Base-by-base conservation (phyloP, 2,113 vertebrate species). In the Abramis brama region DNA sequence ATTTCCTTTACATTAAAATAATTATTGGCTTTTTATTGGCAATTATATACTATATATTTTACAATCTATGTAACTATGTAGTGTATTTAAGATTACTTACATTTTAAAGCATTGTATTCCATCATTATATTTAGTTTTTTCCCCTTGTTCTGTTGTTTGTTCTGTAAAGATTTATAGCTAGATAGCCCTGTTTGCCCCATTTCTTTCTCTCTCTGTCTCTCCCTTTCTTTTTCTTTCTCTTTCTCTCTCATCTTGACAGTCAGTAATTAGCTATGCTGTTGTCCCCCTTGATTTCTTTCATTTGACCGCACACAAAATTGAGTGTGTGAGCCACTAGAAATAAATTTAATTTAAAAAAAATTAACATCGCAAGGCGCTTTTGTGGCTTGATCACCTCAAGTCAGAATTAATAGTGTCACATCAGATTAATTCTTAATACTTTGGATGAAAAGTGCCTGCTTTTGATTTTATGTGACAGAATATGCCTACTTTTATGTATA, bases 211-310 rank as follows among this genome's bases (percentile, higher is more conserved):
- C 27, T 21, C 19, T 57, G 6, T 52, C 17, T 85, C 13, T 70
- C 25, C 19, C 21, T 68, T n/a, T 43, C 85, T 25, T 9, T 30
- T 2, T 59, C 21, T 77, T 23, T 57, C 33, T 76, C 33, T 62
- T 43, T 23, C 45, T 59, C 60, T 62, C 15, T 50, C 27, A 5
- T 82, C 27, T 57, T 71, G 52, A 73, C 80, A 59, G 19, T 17
- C 45, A 74, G 23, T 83, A 86, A 83, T 83, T 85, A 73, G 4
- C n/a, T 71, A 43, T 33, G 59, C 75, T 70, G 71, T 77, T 77
- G 3, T 62, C 74, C 43, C 39, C 25, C 30, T 57, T 68, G 30
- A 10, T 71, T 62, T 45, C n/a, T 80, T 39, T 85, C 27, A 52
- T 82, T 45, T 85, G 59, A 12, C 50, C 70, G 27, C 77, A 64